Percentiles rank a stretch among this genome's conserved stretches.
phyloP scores from a whole-genome alignment of 2,888 invertebrate species.

The Anarsia innoxiella region DNA sequence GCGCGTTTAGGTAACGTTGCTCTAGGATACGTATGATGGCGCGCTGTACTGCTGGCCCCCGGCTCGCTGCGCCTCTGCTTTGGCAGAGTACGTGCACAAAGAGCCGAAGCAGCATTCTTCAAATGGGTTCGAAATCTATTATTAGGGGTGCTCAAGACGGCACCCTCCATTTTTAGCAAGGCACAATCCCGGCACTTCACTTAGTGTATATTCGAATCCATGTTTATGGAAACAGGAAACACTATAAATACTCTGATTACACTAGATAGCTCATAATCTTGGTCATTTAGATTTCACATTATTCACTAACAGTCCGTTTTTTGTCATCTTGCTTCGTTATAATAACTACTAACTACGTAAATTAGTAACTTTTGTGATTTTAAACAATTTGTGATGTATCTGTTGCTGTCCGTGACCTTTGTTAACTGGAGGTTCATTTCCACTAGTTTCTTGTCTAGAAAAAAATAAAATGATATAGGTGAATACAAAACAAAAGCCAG shows the following conservation, averaged over 20 bases:
- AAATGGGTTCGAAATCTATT: constrained; percentile 61
- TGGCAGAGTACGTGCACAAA: constrained; percentile 63
- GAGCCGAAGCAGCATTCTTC: constrained; percentile 65
- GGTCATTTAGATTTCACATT: not conserved
- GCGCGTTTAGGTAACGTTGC: constrained; percentile 54
- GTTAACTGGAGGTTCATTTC: constrained; percentile 4
- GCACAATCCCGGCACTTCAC: constrained; percentile 13
- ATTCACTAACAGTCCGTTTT: not conserved
- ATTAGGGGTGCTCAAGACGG: constrained; percentile 65
- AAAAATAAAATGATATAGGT: constrained; percentile 15
- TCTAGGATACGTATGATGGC: constrained; percentile 64
- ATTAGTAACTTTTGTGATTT: not conserved
- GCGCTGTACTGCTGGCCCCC: constrained; percentile 37
- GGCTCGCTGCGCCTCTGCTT: constrained; percentile 60
- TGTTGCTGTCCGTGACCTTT: not conserved
- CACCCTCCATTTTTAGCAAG: constrained; percentile 63
- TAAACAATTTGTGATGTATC: constrained; percentile 1
- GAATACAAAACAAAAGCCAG: too few relatives aligned
- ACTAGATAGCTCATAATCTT: not conserved
- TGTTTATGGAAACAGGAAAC: constrained; percentile 26
- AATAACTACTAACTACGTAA: too few relatives aligned
- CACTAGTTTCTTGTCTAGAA: constrained; percentile 2
- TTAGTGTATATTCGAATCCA: constrained; percentile 53
- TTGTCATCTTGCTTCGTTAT: constrained; percentile 4
- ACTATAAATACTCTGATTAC: not conserved